Evolutionary conservation across 2,113 vertebrate genomes (phyloP).

Genomic region (Leuciscus idus): DNA sequence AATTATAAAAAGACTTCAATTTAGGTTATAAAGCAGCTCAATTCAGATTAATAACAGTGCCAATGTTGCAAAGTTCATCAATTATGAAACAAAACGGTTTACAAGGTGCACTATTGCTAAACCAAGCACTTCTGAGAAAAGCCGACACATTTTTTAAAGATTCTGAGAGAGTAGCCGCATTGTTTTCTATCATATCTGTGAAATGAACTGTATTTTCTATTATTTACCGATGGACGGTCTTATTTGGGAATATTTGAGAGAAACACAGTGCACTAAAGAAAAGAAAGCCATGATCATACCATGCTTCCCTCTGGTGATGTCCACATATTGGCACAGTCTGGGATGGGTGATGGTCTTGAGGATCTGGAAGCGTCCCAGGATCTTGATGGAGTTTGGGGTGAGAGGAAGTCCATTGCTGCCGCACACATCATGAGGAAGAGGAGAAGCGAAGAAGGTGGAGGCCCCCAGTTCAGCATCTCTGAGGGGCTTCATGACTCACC

Average conservation of each 20-base stretch:
- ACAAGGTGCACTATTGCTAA: neutral
- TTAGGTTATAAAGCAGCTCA: too few relatives aligned
- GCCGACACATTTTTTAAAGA: neutral
- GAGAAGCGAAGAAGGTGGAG: slow-evolving; percentile 96
- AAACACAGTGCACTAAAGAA: neutral
- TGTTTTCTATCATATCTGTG: neutral
- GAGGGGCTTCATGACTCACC: slow-evolving; percentile 84
- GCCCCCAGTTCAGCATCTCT: slow-evolving; percentile 91
- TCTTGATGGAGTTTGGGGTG: slow-evolving; percentile 98
- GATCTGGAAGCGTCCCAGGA: slow-evolving; percentile 96
- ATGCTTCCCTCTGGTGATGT: slow-evolving; percentile 95
- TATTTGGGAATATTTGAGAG: neutral
- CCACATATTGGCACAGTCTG: slow-evolving; percentile 95
- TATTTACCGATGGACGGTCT: neutral
- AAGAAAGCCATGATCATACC: slow-evolving; percentile 71
- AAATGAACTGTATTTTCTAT: neutral
- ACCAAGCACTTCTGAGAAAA: neutral
- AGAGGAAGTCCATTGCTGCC: slow-evolving; percentile 97
- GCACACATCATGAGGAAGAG: slow-evolving; percentile 96
- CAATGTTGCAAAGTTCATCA: neutral
- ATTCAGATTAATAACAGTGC: neutral
- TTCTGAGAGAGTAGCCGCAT: neutral
- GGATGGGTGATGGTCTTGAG: slow-evolving; percentile 95
- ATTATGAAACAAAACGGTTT: neutral
- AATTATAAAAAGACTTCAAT: neutral